Base-by-base conservation (phyloP, 2,797 vertebrate genomes). In the Xyrichtys novacula region DNA sequence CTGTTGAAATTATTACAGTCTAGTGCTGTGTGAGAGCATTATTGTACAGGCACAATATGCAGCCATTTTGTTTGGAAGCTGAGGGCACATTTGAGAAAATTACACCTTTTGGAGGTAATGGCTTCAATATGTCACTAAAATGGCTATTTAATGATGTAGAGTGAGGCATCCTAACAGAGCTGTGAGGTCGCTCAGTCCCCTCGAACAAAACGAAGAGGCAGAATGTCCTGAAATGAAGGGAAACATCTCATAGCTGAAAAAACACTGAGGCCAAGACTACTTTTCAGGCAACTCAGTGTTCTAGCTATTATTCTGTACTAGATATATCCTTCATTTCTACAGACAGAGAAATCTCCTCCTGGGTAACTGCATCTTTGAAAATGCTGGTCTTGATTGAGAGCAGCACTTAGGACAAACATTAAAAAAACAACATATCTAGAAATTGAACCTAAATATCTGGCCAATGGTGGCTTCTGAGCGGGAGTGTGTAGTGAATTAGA, bases 121-220 rank as follows among this genome's bases (percentile, higher is more conserved):
- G 74, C 77, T 73, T 76, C 74, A 50, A 78, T 75, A 77, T 76
- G 74, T 80, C 81, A 71, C 70, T 53, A 67, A 83, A 88, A 90
- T 79, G 71, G 59, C 14, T 61, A 39, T 84, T 81, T 84, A 88
- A 89, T 76, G 79, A 86, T 79, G 76, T 61, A 39, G 74, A 61
- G 53, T 36, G 71, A 63, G 58, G 58, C 72, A 42, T 75, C 68
- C 57, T 67, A 36, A 63, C 67, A 46, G 53, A 69, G 68, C 70
- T 67, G 57, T 55, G 49, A 76, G 85, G 84, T 74, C 38, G 20
- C 52, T 43, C 44, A 47, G 71, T 46, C 71, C 65, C 65, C 40
- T 12, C 7, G 38, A 69, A 78, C 61, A 47, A 80, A 69, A 68
- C 34, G 23, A 52, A 28, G 78, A 69, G 56, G 36, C 79, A 72